A percentile compares a stretch with the other conserved stretches of the same genome.
phyloP scores from a whole-genome alignment of 2,797 vertebrate genomes.

The Threskiornis aethiopicus region DNA sequence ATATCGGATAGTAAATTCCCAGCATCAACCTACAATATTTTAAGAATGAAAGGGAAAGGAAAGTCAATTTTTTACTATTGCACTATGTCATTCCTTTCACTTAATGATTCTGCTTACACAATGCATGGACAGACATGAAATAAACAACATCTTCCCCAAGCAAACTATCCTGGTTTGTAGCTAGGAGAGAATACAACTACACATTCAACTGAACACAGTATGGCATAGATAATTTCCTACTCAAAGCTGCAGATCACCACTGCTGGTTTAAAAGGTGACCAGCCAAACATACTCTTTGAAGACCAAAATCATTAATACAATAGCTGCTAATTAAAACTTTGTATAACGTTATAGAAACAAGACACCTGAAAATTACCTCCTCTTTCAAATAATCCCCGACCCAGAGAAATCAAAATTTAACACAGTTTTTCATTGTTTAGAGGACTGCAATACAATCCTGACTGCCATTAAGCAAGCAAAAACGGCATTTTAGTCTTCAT shows the following conservation, averaged over 20 bases:
- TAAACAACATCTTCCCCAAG: not conserved
- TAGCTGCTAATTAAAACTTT: not conserved
- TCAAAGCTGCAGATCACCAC: not conserved
- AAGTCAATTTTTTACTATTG: not conserved
- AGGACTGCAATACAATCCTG: not conserved
- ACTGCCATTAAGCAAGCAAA: not conserved
- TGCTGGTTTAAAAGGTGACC: not conserved
- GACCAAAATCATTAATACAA: not conserved
- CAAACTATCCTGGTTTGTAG: not conserved
- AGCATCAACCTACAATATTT: not conserved
- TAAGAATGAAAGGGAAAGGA: not conserved
- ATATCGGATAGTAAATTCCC: not conserved
- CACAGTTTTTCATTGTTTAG: not conserved
- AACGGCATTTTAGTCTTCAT: not conserved
- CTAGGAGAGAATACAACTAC: not conserved
- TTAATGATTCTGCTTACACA: not conserved
- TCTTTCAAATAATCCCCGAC: not conserved
- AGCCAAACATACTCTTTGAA: not conserved
- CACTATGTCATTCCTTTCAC: not conserved
- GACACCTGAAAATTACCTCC: not conserved
- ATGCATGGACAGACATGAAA: not conserved
- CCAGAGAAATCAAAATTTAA: not conserved
- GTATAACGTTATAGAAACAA: not conserved
- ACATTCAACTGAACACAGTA: not conserved
- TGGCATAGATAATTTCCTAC: not conserved